A percentile compares a stretch with the other conserved stretches of the same genome.
phyloP scores from a whole-genome alignment of 2,113 vertebrate genomes.

The Rhinichthys klamathensis region DNA sequence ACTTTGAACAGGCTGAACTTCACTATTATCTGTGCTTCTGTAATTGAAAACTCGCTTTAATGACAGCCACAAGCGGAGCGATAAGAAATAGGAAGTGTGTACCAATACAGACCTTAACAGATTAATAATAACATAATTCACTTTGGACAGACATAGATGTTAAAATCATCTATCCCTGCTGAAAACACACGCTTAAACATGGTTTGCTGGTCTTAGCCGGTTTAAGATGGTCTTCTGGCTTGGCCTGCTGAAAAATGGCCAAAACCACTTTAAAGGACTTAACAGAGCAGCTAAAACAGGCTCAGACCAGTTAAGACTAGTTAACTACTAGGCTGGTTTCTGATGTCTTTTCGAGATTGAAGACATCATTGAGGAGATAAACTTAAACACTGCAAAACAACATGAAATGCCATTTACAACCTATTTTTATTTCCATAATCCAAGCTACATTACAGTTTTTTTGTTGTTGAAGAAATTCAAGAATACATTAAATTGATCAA shows the following conservation, averaged over 20 bases:
- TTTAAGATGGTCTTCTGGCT: neutral
- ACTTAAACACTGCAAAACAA: neutral
- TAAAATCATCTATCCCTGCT: neutral
- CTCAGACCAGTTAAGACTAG: neutral
- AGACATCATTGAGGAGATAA: neutral
- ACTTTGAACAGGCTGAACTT: neutral
- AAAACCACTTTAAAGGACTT: neutral
- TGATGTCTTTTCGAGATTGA: neutral
- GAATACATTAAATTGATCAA: too few relatives aligned
- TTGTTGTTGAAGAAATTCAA: too few relatives aligned
- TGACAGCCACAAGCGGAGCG: neutral
- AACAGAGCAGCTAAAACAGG: neutral
- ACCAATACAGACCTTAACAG: neutral
- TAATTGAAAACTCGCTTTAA: conserved; percentile 13
- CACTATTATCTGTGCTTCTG: neutral
- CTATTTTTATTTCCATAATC: too few relatives aligned
- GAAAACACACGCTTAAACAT: neutral
- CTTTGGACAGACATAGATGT: neutral
- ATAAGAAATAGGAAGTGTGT: neutral
- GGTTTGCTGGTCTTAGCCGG: neutral
- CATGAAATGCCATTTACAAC: neutral
- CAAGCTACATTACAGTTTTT: too few relatives aligned
- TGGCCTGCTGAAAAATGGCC: neutral
- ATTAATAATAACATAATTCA: neutral
- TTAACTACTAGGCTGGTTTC: neutral